A percentile compares a stretch with the other conserved stretches of the same genome.
Conservation (phyloP, 30 jellyfish, hydroid and myxozoan species). For the Cassiopea xamachana region DNA sequence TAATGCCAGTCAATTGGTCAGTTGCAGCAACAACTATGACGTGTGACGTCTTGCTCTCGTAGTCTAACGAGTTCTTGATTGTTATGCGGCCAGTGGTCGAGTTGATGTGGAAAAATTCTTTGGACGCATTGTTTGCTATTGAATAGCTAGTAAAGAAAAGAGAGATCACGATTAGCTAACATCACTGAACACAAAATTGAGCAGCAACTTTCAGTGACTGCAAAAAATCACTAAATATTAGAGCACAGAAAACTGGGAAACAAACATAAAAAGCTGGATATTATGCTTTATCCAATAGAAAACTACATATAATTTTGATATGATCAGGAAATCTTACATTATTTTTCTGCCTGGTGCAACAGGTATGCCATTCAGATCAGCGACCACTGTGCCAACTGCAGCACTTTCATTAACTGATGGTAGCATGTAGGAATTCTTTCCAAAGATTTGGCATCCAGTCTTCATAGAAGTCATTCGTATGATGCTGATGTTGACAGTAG, state of each 20-base stretch:
- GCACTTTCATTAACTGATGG: conserved; percentile 44
- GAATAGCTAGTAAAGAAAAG: conserved; percentile 14
- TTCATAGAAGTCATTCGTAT: conserved; percentile 56
- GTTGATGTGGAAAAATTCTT: conserved; percentile 54
- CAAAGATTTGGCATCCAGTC: conserved; percentile 71
- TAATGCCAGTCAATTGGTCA: conserved; percentile 75
- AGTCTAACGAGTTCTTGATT: conserved; percentile 56
- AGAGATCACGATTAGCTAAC: neutral
- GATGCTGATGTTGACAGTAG: conserved; percentile 45
- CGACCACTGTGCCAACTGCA: conserved; percentile 58
- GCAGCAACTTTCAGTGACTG: neutral
- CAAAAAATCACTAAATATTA: too few species aligned
- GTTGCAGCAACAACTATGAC: conserved; percentile 62
- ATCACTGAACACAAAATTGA: neutral
- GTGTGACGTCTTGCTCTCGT: conserved; percentile 65
- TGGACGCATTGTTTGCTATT: conserved; percentile 55
- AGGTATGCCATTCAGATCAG: conserved; percentile 26
- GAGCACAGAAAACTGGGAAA: too few species aligned
- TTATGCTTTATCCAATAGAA: too few species aligned
- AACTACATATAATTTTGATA: neutral
- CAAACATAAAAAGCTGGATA: too few species aligned
- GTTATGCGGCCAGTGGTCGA: conserved; percentile 76
- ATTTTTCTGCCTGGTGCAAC: conserved; percentile 63
- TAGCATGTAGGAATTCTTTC: conserved; percentile 19
- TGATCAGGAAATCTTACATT: conserved; percentile 1